Base-by-base conservation (phyloP, 2,797 vertebrate genomes). In the Sebastes dallii region DNA sequence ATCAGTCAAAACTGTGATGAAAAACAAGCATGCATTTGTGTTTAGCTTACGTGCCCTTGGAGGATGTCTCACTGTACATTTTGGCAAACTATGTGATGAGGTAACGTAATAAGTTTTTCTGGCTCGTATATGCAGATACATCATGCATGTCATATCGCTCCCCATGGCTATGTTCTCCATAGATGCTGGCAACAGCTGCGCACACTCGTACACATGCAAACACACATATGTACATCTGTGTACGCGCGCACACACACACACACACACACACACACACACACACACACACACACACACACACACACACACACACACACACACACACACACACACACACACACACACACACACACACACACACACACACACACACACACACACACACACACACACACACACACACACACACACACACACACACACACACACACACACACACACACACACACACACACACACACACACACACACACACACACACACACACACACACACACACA, bases 71-170 rank as follows among this genome's bases (percentile, higher is more conserved):
- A 18, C 22, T 42, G 61, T 80, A 75, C 55, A 77, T 78, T 85
- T 82, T 91, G 87, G 90, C 82, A 69, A 77, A 83, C 5, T 5
- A n/a, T 1, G 0, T 16, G 66, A 85, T 91, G 91, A 91, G 69
- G 82, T 89, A 75, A 88, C 25, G 34, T 12, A 13, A 3, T 20
- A 71, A 29, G 66, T 50, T 46, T 75, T 66, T 78, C 70, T 79
- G 81, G 39, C 82, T 76, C 66, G 5, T 46, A 42, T 22, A 69
- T 65, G 36, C 62, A 74, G 65, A 89, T 73, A 83, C 65, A 86
- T 78, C 78, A 83, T 24, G 42, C 78, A 24, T 80, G 75, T 80
- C 80, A 67, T 64, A 83, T 36, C 12, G 10, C 59, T 78, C 72
- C 72, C 32, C 16, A 7, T 12, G 76, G 79, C 55, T 14, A 14